Evolutionary conservation across 2,797 vertebrate species (phyloP), one percentile per base, ranked within the genome.

Genomic region (Crenuchus spilurus): DNA sequence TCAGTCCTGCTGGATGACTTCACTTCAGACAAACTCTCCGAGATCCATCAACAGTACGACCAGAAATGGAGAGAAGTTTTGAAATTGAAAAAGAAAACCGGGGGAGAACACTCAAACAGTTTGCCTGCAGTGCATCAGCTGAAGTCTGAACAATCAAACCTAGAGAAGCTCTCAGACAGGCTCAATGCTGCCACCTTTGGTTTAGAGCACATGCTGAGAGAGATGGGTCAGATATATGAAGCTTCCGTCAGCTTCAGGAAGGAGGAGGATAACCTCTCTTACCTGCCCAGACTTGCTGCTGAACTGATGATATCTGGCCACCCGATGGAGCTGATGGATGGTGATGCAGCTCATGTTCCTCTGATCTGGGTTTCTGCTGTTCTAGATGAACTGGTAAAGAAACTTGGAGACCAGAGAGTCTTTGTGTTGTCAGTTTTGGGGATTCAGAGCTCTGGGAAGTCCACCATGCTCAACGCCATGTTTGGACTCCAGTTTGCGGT

Each of bases 391-490:
- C 35, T 94, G 33, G 84, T 84, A 11, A 83, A 89, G 67, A 90
- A 85, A 83, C 61, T 92, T 2, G 88, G 87, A 6, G 79, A 94
- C 79, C 83, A 87, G 61, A 81, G 37, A 52, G 69, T 94, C 0
- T 94, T 92, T 86, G 89, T 94, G 16, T 83, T 94, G 35, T 93
- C 92, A 0, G 84, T 94, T 55, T 84, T 94, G 0, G 92, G 91
- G 1, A 55, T 93, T 33, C 70, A 73, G 46, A 73, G 70, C 18
- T 64, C 70, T 42, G 70, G 70, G 16, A 73, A 73, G 46, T 84
- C 84, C 49, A 68, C 90, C 0, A 62, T 92, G 24, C 52, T 92
- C 24, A 92, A 91, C 6, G 78, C 90, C 62, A 88, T 91, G 85
- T 92, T 93, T 66, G 91, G 91, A 2, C 81, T 91, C 0, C 88